Conservation (phyloP, 2,888 invertebrate species). For the Zhuqinia jingwanae region DNA sequence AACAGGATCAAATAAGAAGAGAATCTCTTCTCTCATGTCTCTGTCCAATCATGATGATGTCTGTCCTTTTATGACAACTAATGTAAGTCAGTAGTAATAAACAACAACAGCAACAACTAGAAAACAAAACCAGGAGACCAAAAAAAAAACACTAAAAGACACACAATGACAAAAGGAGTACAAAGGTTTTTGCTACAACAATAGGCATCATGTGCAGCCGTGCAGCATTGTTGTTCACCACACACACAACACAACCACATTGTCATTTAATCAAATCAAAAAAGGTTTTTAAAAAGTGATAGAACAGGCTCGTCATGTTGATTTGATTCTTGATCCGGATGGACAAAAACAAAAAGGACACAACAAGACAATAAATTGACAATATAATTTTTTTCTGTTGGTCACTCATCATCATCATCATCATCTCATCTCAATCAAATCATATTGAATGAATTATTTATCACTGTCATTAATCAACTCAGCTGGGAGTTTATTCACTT, state of each 20-base stretch:
- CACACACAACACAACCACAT: neutral
- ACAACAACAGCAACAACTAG: neutral
- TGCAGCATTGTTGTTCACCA: too few species aligned
- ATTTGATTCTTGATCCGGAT: conserved; percentile 15
- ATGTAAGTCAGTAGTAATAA: neutral
- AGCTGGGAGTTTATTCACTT: neutral
- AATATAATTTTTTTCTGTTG: neutral
- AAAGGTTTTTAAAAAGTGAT: conserved; percentile 11
- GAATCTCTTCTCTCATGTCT: neutral
- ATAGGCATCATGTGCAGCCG: neutral
- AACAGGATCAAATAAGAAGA: neutral
- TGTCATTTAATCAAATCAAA: conserved; percentile 22
- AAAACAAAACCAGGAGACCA: too few species aligned
- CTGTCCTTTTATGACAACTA: conserved; percentile 26
- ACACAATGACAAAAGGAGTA: neutral
- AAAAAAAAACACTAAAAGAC: too few species aligned
- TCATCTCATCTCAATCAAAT: neutral
- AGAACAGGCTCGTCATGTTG: conserved; percentile 7
- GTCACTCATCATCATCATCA: conserved; percentile 2
- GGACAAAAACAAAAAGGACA: conserved; percentile 23
- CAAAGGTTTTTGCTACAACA: neutral
- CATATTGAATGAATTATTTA: neutral
- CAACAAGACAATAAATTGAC: neutral
- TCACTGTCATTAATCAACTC: conserved; percentile 10
- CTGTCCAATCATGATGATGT: too few species aligned